These are phyloP conservation scores for Epicampocera succincta DNA, from an alignment of 2,888 invertebrate genomes.

Conservation along the genomic window DNA sequence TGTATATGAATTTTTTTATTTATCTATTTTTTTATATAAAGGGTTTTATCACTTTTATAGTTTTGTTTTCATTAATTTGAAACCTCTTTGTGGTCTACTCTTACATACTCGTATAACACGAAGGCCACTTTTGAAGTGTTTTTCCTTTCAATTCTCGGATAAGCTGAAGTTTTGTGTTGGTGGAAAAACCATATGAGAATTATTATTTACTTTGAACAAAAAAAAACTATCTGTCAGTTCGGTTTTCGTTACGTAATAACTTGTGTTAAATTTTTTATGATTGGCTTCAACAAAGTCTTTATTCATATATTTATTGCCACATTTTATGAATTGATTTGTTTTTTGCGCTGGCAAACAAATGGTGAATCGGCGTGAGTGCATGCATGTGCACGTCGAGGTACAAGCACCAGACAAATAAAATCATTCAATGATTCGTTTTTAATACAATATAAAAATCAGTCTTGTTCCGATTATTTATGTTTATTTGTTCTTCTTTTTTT, in stretches of 20 bases:
- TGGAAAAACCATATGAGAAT: too few species aligned
- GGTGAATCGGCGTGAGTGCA: not conserved
- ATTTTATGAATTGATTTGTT: conserved; percentile 46
- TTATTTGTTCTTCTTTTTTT: conserved; percentile 13
- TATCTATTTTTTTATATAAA: conserved; percentile 31
- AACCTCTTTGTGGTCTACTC: not conserved
- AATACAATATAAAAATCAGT: not conserved
- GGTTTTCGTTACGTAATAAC: not conserved
- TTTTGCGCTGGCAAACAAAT: not conserved
- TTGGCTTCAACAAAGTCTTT: conserved; percentile 3
- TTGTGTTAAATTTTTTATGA: conserved; percentile 16
- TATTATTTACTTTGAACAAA: too few species aligned
- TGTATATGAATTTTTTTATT: conserved; percentile 44
- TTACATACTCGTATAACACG: not conserved
- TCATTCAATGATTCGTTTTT: conserved; percentile 6
- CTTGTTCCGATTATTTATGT: conserved; percentile 26
- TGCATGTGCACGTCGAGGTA: not conserved
- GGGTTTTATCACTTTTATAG: conserved; percentile 28
- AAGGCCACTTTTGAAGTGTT: not conserved
- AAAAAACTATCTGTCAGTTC: not conserved
- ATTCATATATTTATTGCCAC: conserved; percentile 35
- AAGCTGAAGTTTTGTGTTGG: too few species aligned
- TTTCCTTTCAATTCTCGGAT: not conserved
- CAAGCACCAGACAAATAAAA: not conserved
- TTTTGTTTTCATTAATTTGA: conserved; percentile 12